Percentiles rank a stretch among this genome's conserved stretches.
These are phyloP conservation scores for Mya arenaria DNA, from an alignment of 1,140 invertebrate genomes.

Conservation along the genomic window DNA sequence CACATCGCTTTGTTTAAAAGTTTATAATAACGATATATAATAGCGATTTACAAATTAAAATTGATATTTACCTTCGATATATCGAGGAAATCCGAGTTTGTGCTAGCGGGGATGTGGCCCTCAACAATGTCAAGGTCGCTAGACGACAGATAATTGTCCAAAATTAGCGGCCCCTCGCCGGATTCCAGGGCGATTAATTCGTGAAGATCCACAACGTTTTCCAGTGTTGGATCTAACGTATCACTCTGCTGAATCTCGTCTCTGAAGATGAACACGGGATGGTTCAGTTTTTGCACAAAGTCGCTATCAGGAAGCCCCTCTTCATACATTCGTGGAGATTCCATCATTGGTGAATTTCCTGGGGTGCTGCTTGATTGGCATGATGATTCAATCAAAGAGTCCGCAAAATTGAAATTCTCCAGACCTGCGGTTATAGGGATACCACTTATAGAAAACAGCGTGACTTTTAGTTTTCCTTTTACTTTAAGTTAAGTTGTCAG, in stretches of 20 bases:
- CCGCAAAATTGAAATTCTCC: slow-evolving; percentile 56
- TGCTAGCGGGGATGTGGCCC: slow-evolving; percentile 31
- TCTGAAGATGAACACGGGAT: slow-evolving; percentile 41
- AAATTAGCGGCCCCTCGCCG: slow-evolving; percentile 38
- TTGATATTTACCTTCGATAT: slow-evolving; percentile 52
- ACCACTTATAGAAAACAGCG: slow-evolving; percentile 46
- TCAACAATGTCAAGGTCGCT: slow-evolving; percentile 48
- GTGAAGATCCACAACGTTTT: slow-evolving; percentile 63
- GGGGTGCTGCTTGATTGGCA: slow-evolving; percentile 60
- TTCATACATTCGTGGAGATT: slow-evolving; percentile 62
- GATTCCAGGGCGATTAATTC: slow-evolving; percentile 54
- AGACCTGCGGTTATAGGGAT: slow-evolving; percentile 51
- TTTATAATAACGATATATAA: no score
- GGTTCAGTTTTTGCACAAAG: slow-evolving; percentile 28
- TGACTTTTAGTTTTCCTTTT: no score
- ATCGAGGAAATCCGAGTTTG: slow-evolving; percentile 25
- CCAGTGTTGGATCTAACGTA: slow-evolving; percentile 58
- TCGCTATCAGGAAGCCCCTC: slow-evolving; percentile 46
- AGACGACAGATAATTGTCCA: slow-evolving; percentile 38
- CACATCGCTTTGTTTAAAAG: no score
- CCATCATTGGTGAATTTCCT: slow-evolving; percentile 46
- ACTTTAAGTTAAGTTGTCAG: background rate
- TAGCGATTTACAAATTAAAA: no score
- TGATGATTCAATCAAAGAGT: slow-evolving; percentile 61
- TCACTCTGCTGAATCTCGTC: slow-evolving; percentile 26